These are phyloP conservation scores for Cybosia mesomella DNA, from an alignment of 2,888 invertebrate species.

Conservation along the genomic window DNA sequence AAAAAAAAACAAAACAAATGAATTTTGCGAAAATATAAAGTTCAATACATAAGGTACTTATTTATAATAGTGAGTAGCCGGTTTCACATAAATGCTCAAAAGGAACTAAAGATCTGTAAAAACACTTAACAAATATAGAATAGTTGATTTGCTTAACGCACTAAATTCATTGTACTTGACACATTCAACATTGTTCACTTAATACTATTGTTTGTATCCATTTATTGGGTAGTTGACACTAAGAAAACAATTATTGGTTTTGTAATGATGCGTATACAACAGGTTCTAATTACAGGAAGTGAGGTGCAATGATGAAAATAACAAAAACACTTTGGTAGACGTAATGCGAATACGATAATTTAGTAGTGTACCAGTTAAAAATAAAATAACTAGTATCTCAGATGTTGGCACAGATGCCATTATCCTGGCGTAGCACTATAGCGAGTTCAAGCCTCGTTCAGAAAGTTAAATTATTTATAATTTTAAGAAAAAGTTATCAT, in stretches of 20 bases:
- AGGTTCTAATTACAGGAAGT: background rate
- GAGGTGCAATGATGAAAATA: background rate
- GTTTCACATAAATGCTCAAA: constrained; percentile 70
- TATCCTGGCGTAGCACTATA: too few species aligned
- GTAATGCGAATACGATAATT: background rate
- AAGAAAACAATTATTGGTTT: background rate
- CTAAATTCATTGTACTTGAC: constrained; percentile 72
- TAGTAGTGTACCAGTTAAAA: background rate
- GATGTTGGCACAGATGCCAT: background rate
- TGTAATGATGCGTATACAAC: background rate
- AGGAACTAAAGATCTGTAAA: constrained; percentile 67
- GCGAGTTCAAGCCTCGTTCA: too few species aligned
- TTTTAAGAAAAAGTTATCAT: too few species aligned
- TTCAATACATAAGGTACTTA: background rate
- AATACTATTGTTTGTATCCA: constrained; percentile 18
- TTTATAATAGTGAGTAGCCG: constrained; percentile 40
- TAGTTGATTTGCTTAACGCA: constrained; percentile 60
- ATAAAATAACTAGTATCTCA: background rate
- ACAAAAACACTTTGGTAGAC: too few species aligned
- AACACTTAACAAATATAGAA: constrained; percentile 56
- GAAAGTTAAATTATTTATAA: too few species aligned
- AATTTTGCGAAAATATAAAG: background rate
- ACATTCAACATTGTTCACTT: constrained; percentile 39
- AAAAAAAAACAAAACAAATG: background rate
- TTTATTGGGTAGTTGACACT: constrained; percentile 10